Evolutionary conservation across 2,113 vertebrate species (phyloP).

Genomic region (Xiphophorus couchianus): DNA sequence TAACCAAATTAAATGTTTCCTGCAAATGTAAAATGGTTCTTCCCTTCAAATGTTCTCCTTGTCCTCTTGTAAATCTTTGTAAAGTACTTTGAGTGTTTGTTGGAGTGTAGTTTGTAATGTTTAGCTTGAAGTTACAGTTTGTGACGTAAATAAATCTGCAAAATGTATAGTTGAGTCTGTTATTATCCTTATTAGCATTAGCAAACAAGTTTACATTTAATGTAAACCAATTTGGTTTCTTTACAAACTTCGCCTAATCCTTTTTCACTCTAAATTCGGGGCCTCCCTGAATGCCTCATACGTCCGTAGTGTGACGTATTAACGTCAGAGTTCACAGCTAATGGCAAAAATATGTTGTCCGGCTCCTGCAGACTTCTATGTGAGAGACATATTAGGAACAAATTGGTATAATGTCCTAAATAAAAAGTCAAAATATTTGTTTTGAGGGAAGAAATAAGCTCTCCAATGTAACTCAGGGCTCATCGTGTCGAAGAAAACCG

Average conservation of each 20-base stretch:
- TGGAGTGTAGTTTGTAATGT: slow-evolving; percentile 19
- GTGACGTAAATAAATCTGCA: slow-evolving; percentile 32
- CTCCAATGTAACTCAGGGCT: too few species aligned
- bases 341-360: too few species aligned
- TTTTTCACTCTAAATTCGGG: not conserved
- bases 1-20: not conserved
- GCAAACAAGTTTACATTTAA: too few species aligned
- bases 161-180: not conserved
- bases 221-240: not conserved
- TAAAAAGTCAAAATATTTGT: not conserved
- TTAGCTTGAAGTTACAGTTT: slow-evolving; percentile 10
- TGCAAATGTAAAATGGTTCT: not conserved
- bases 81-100: slow-evolving; percentile 22
- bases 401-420: not conserved
- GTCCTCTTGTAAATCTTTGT: slow-evolving; percentile 41
- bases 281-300: not conserved
- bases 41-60: slow-evolving; percentile 2
- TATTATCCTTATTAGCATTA: too few species aligned
- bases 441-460: not conserved
- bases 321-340: not conserved
- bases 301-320: not conserved
- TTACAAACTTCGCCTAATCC: not conserved
- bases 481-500: not conserved
- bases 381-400: not conserved
- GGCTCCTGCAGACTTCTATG: not conserved